A percentile compares a stretch with the other conserved stretches of the same genome.
phyloP scores from a whole-genome alignment of 2,113 vertebrate species.

The Paedocypris sp. region DNA sequence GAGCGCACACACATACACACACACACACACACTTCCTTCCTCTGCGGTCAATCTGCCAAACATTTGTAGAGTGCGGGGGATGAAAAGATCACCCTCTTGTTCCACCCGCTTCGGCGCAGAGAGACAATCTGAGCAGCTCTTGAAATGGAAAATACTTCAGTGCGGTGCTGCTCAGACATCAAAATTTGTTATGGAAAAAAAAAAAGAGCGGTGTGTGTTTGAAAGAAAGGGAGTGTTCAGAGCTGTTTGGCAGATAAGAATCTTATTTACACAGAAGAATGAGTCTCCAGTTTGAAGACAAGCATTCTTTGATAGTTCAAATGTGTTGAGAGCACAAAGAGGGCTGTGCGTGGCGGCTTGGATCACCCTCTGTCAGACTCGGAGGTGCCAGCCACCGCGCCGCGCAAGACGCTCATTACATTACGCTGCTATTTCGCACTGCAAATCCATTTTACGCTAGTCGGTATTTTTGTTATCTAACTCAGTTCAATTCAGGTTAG shows the following conservation, averaged over 20 bases:
- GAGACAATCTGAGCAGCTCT: slow-evolving; percentile 20
- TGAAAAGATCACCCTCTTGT: slow-evolving; percentile 23
- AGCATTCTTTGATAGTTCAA: slow-evolving; percentile 29
- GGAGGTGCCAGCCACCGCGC: slow-evolving; percentile 32
- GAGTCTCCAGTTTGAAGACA: slow-evolving; percentile 24
- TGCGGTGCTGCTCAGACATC: not conserved
- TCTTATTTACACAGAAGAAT: slow-evolving; percentile 33
- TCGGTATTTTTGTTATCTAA: slow-evolving; percentile 11
- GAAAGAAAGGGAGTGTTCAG: slow-evolving; percentile 18
- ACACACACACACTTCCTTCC: slow-evolving; percentile 34
- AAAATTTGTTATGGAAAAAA: not conserved
- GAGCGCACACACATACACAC: slow-evolving; percentile 13
- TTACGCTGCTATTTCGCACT: slow-evolving; percentile 33
- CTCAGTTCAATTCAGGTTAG: not conserved
- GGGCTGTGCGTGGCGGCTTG: slow-evolving; percentile 3
- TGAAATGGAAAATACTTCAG: slow-evolving; percentile 17
- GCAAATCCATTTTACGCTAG: slow-evolving; percentile 19
- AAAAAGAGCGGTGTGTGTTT: not conserved
- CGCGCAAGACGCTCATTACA: slow-evolving; percentile 33
- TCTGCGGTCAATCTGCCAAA: slow-evolving; percentile 34
- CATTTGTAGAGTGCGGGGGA: slow-evolving; percentile 27
- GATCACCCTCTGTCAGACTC: slow-evolving; percentile 20
- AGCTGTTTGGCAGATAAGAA: slow-evolving; percentile 24
- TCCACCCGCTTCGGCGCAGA: not conserved
- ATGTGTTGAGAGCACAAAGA: slow-evolving; percentile 34